Evolutionary conservation across 2,113 vertebrate genomes (phyloP), one percentile per base, ranked within the genome.

Genomic region (Oreamnos americanus): DNA sequence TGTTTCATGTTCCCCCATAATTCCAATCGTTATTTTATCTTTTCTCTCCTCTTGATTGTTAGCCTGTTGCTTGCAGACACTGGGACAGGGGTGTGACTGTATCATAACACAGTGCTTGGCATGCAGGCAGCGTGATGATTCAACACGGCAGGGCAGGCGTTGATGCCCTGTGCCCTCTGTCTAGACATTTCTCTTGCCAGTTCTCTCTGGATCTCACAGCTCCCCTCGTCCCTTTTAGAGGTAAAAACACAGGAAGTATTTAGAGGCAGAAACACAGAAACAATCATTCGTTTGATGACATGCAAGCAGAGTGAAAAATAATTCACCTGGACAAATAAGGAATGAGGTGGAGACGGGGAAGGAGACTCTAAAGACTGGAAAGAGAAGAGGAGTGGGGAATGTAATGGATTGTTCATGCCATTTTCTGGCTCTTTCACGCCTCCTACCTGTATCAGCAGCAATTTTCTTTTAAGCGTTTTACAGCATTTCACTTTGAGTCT

Each of bases 401-500:
- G 7, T 4, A 45, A 8, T 12, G 33, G 43, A 5, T 43, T 9
- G 4, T 33, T 17, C 1, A 5, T 81, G 79, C 23, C 16, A 17
- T 43, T 90, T 28, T 49, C 96, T 43, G n/a, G 10, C 26, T 92
- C 39, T 96, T 45, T 43, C 30, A 23, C 5, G 43, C 71, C 67
- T 97, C 86, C 90, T 71, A 36, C 9, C 85, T 62, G 57, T 85
- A 89, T 62, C 67, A 51, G n/a, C 26, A 96, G 85, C 57, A 90
- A 58, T 85, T 85, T 92, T 92, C 74, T 25, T 58, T 91, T 85
- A 58, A 15, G 16, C 26, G 26, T 85, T 76, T 83, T 87, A 78
- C 71, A 60, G 87, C 26, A 85, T 98, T 92, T 92, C 87, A 71
- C 90, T 85, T 33, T 51, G 71, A 94, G 82, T 33, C 62, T 45